Percentiles rank a stretch among this genome's conserved stretches.
phyloP scores from a whole-genome alignment of 2,797 vertebrate genomes.

The Poecilia wingei region DNA sequence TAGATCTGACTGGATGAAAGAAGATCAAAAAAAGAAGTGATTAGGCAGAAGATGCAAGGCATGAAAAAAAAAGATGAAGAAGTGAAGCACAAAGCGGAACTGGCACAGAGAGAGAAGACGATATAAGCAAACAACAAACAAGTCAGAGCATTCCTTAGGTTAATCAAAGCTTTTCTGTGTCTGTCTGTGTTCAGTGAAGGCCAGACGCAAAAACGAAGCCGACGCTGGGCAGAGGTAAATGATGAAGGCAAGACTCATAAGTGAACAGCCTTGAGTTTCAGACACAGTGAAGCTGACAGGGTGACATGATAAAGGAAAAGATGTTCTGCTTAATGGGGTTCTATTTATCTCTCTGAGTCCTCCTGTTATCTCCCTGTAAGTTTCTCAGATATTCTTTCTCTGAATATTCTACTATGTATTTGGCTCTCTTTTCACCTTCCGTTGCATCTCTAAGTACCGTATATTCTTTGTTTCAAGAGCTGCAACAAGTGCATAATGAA shows the following conservation, averaged over 20 bases:
- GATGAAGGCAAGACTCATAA: slow-evolving; percentile 62
- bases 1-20: slow-evolving; percentile 90
- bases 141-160: slow-evolving; percentile 50
- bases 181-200: slow-evolving; percentile 64
- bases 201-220: slow-evolving; percentile 62
- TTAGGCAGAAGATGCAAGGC: slow-evolving; percentile 4
- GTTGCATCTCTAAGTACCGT: not conserved
- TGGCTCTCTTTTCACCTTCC: not conserved
- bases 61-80: slow-evolving; percentile 5
- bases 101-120: slow-evolving; percentile 19
- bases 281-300: slow-evolving; percentile 49
- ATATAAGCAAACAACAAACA: slow-evolving; percentile 50
- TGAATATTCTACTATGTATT: not conserved
- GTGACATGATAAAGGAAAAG: slow-evolving; percentile 36
- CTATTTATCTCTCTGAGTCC: slow-evolving; percentile 24
- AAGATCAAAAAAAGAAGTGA: not conserved
- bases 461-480: slow-evolving; percentile 7
- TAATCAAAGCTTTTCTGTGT: slow-evolving; percentile 65
- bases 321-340: slow-evolving; percentile 24
- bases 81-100: slow-evolving; percentile 4
- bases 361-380: slow-evolving; percentile 24
- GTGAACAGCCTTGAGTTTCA: slow-evolving; percentile 57
- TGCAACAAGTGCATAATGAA: not conserved
- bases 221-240: slow-evolving; percentile 51
- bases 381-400: not conserved